Evolutionary conservation across 1,140 invertebrate species (phyloP).

Genomic region (Solenopsis invicta): DNA sequence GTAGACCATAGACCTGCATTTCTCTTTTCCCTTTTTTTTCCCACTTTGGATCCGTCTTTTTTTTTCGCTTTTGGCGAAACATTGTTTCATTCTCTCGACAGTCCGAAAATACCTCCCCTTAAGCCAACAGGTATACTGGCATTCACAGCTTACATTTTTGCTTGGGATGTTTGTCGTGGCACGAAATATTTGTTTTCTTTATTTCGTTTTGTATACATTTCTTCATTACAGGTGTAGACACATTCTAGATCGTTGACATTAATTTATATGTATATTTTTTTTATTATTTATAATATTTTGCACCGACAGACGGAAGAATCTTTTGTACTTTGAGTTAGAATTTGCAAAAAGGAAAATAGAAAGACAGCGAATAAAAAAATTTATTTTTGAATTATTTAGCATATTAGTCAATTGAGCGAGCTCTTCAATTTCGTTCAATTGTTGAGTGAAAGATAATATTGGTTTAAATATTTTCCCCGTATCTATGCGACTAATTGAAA

Average conservation of each 20-base stretch:
- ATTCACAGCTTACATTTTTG: constrained; percentile 53
- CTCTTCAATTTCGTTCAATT: constrained; percentile 12
- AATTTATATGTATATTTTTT: background rate
- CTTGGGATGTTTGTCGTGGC: background rate
- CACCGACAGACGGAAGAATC: background rate
- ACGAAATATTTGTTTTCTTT: constrained; percentile 10
- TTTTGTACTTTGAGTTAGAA: background rate
- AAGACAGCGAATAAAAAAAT: background rate
- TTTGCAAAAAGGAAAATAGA: background rate
- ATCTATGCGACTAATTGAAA: constrained; percentile 4
- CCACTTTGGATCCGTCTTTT: constrained; percentile 27
- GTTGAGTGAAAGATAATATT: background rate
- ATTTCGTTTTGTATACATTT: background rate
- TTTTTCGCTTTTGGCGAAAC: background rate
- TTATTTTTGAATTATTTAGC: constrained; percentile 16
- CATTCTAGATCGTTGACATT: background rate
- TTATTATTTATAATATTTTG: constrained; percentile 12
- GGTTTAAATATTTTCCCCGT: background rate
- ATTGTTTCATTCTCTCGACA: constrained; percentile 5
- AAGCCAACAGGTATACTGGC: constrained; percentile 59
- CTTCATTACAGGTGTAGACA: background rate
- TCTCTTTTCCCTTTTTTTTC: constrained; percentile 57
- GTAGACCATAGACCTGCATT: constrained; percentile 38
- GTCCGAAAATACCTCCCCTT: constrained; percentile 56
- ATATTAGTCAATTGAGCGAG: background rate